Evolutionary conservation across 1,140 invertebrate genomes (phyloP), one percentile per base, ranked within the genome.

Genomic region (Diorhabda elongata): DNA sequence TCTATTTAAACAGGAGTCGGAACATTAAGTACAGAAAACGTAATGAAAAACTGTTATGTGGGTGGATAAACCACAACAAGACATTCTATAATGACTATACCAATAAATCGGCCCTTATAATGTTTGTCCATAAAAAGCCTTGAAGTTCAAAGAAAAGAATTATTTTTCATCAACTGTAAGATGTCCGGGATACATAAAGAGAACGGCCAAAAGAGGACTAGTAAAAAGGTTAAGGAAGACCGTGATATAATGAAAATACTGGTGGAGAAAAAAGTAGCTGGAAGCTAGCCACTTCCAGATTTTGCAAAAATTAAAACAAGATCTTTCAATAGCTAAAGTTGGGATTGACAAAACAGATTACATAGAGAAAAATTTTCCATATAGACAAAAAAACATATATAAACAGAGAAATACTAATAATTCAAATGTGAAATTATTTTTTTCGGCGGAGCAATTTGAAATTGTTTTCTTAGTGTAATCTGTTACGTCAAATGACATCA

Each of bases 91-190:
- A 86, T 89, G 42, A 91, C 92, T 9, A 97, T 85, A 26, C 90
- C 91, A 63, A 98, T 91, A 71, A 97, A 87, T n/a, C 96, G 96
- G 63, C 92, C 91, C 82, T 99, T 97, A 76, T 90, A 92, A 79
- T 94, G 90, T 64, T 93, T 89, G n/a, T 89, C 87, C 87, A 44
- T 26, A 26, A 26, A 26, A 26, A 92, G 83, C 94, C 95, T 98
- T n/a, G 86, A 80, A 81, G 95, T 96, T 61, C 94, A 87, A 88
- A 95, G 94, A 11, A 85, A 75, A 1, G 84, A 77, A 81, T 98
- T 96, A 1, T 97, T 81, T 58, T 94, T 77, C 1, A 93, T 73
- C 82, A 97, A 97, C 2, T 95, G 96, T 69, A 93, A 82, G 47
- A 97, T 84, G 79, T 96, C 96, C 41, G 93, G 92, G 82, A 97